phyloP scores from a whole-genome alignment of 2,888 invertebrate species.

The Bhutanitis thaidina region DNA sequence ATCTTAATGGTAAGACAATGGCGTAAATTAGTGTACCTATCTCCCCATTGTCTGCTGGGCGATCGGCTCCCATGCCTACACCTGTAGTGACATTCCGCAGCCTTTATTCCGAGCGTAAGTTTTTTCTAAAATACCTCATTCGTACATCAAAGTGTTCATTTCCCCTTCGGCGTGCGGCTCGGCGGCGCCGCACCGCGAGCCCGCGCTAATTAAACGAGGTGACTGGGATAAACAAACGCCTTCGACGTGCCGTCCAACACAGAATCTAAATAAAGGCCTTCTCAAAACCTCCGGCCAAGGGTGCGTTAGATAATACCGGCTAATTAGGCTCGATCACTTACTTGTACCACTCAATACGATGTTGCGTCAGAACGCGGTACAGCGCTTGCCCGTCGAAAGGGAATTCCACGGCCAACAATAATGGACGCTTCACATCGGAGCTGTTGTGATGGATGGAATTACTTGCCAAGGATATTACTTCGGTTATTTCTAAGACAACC shows the following conservation, averaged over 20 bases:
- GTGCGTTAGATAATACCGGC: constrained; percentile 1
- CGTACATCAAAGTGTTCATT: background rate
- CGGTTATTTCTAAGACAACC: too few species aligned
- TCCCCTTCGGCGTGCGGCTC: background rate
- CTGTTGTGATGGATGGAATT: constrained; percentile 2
- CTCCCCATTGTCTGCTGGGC: background rate
- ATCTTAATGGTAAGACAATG: too few species aligned
- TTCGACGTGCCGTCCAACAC: constrained; percentile 8
- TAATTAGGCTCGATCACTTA: constrained; percentile 1
- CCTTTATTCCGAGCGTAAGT: too few species aligned
- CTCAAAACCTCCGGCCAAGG: background rate
- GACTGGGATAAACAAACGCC: constrained; percentile 52
- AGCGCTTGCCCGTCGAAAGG: background rate
- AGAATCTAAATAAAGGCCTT: constrained; percentile 9
- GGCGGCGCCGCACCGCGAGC: constrained; percentile 20
- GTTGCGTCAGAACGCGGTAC: background rate
- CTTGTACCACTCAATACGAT: background rate
- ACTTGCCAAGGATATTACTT: background rate
- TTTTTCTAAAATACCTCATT: background rate
- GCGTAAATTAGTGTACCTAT: background rate
- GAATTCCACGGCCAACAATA: background rate
- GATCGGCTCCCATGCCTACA: background rate
- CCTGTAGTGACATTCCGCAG: background rate
- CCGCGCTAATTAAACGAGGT: constrained; percentile 51
- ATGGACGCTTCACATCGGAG: background rate